phyloP scores from a whole-genome alignment of 2,888 invertebrate species.

The Aspidapion aeneum region DNA sequence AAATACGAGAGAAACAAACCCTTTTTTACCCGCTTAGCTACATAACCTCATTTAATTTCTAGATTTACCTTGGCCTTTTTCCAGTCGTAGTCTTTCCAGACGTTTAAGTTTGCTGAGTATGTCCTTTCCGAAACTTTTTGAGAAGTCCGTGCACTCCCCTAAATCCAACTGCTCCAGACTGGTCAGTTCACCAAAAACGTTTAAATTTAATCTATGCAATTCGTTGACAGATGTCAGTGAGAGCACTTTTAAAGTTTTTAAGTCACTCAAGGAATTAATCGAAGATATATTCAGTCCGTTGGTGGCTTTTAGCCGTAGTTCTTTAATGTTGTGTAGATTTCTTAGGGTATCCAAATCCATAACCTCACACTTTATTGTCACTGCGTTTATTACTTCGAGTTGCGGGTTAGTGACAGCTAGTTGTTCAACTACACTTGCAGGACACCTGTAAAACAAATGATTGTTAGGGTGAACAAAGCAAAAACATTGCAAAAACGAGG shows the following conservation, averaged over 20 bases:
- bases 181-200: constrained; percentile 55
- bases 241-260: constrained; percentile 64
- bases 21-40: too few relatives aligned
- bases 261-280: constrained; percentile 57
- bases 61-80: constrained; percentile 48
- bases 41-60: too few relatives aligned
- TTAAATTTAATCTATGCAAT: constrained; percentile 44
- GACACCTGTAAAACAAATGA: constrained; percentile 68
- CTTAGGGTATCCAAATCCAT: constrained; percentile 62
- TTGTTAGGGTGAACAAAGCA: too few relatives aligned
- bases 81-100: constrained; percentile 68
- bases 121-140: constrained; percentile 62
- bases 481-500: too few relatives aligned
- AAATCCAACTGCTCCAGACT: constrained; percentile 72
- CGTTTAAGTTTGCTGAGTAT: constrained; percentile 59
- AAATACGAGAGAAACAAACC: too few relatives aligned
- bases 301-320: constrained; percentile 72
- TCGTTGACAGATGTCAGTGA: constrained; percentile 61
- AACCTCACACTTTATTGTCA: constrained; percentile 66
- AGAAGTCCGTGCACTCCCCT: constrained; percentile 74
- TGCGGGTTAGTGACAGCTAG: constrained; percentile 61
- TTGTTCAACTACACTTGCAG: constrained; percentile 66
- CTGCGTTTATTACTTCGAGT: constrained; percentile 65
- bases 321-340: constrained; percentile 59
- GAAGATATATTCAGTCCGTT: constrained; percentile 61